Evolutionary conservation across 2,797 vertebrate species (phyloP).

Genomic region (Cynopterus sphinx): DNA sequence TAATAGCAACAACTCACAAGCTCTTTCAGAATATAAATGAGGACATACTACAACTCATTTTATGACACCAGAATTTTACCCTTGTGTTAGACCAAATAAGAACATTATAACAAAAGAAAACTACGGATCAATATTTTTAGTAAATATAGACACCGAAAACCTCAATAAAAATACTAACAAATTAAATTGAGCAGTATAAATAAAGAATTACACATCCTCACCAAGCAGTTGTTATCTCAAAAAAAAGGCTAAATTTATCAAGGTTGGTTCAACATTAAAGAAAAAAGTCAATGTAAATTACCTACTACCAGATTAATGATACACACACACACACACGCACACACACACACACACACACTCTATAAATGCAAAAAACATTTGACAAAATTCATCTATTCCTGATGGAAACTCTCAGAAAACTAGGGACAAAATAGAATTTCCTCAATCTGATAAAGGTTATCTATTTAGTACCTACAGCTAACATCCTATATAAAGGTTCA

Average conservation of each 20-base stretch:
- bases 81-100: not conserved
- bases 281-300: not conserved
- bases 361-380: not conserved
- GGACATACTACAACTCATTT: not conserved
- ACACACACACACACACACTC: too few species aligned
- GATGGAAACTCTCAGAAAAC: not conserved
- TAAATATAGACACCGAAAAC: not conserved
- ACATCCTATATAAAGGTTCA: not conserved
- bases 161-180: not conserved
- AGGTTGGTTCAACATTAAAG: not conserved
- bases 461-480: not conserved
- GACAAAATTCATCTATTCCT: not conserved
- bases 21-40: not conserved
- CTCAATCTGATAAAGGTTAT: not conserved
- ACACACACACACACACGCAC: too few species aligned
- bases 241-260: not conserved
- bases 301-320: not conserved
- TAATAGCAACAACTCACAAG: not conserved
- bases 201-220: not conserved
- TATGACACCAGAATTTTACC: not conserved
- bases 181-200: not conserved
- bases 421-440: not conserved
- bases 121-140: not conserved
- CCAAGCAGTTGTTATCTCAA: not conserved
- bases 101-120: not conserved